Evolutionary conservation across 2,113 vertebrate genomes (phyloP).

Genomic region (Charina bottae): DNA sequence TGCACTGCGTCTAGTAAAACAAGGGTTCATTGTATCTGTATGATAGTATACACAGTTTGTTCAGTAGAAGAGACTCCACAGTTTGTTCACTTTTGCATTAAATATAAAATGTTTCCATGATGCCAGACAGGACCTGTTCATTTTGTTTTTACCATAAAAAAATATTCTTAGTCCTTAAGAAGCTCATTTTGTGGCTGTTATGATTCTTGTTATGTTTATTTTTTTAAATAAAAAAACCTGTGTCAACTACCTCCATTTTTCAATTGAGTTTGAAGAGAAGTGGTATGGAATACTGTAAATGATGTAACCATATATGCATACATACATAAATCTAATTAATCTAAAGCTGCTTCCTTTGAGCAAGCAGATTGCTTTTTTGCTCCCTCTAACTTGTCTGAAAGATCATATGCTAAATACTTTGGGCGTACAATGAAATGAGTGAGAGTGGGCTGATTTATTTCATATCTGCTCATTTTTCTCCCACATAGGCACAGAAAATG

Average conservation of each 20-base stretch:
- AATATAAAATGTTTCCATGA: neutral
- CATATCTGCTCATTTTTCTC: conserved; percentile 46
- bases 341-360: conserved; percentile 19
- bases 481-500: conserved; percentile 43
- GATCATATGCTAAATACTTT: conserved; percentile 54
- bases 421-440: conserved; percentile 57
- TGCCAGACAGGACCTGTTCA: neutral
- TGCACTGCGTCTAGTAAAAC: neutral
- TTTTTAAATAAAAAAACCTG: conserved; percentile 32
- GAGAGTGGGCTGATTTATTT: conserved; percentile 23
- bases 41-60: neutral
- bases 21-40: neutral
- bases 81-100: neutral
- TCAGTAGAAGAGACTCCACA: neutral
- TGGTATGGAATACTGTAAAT: neutral
- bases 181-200: neutral
- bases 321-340: neutral
- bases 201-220: neutral
- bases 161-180: conserved; percentile 52
- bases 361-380: conserved; percentile 53
- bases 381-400: conserved; percentile 44
- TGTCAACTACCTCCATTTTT: conserved; percentile 52
- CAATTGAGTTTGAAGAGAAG: conserved; percentile 38
- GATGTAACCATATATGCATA: neutral
- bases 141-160: conserved; percentile 40